phyloP scores from a whole-genome alignment of 1,140 invertebrate genomes.

The Nasonia vitripennis region DNA sequence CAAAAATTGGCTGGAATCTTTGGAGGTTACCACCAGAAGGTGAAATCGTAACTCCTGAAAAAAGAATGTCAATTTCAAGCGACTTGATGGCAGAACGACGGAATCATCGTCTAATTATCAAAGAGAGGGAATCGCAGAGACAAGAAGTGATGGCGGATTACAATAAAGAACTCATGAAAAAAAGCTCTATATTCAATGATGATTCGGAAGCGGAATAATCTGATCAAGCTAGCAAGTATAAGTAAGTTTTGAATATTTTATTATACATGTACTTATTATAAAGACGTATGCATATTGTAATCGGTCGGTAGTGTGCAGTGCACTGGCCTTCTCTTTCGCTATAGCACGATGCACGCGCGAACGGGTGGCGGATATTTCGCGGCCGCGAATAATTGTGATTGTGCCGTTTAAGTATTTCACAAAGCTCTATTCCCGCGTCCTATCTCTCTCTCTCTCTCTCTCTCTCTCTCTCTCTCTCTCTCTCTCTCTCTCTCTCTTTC shows the following conservation, averaged over 20 bases:
- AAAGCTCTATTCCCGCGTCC: slow-evolving; percentile 56
- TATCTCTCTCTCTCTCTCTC: slow-evolving; percentile 49
- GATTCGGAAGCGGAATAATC: background rate
- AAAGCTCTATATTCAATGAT: background rate
- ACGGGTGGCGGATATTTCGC: no score
- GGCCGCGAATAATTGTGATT: no score
- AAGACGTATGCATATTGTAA: no score
- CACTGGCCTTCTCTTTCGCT: no score
- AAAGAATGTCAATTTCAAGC: background rate
- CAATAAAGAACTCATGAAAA: background rate
- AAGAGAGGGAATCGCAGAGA: background rate
- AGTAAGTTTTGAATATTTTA: background rate
- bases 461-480: no score
- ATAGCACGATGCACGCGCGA: no score
- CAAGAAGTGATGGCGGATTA: background rate
- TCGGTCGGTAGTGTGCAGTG: no score
- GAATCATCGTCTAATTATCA: background rate
- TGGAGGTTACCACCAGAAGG: background rate
- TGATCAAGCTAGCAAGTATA: background rate
- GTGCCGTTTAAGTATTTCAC: no score
- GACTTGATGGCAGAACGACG: background rate
- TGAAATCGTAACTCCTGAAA: background rate
- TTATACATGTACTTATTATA: background rate
- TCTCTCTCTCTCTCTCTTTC: background rate
- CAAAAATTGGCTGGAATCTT: background rate